These are phyloP conservation scores for Andrena haemorrhoa DNA, from an alignment of 2,888 invertebrate genomes.

Conservation along the genomic window DNA sequence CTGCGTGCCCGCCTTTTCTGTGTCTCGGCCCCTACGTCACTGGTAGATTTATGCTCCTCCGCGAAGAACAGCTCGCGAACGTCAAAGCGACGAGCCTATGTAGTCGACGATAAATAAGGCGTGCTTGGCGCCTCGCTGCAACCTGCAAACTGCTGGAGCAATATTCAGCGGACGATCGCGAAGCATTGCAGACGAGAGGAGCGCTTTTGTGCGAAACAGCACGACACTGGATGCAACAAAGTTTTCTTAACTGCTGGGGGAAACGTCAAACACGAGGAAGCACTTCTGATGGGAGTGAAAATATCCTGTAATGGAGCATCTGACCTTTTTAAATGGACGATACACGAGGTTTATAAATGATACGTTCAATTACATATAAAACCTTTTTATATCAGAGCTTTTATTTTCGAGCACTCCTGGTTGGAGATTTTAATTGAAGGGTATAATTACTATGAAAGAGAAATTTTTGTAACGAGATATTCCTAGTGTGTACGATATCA, in stretches of 20 bases:
- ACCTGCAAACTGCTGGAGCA: constrained; percentile 4
- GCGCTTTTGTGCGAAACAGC: not conserved
- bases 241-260: not conserved
- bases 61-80: constrained; percentile 8
- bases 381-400: too few relatives aligned
- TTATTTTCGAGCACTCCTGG: too few relatives aligned
- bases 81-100: constrained; percentile 23
- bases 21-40: constrained; percentile 22
- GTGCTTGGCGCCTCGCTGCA: constrained; percentile 6
- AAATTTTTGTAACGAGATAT: too few relatives aligned
- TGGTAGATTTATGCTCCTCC: constrained; percentile 34
- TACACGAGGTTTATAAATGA: too few relatives aligned
- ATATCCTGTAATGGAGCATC: constrained; percentile 5
- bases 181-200: not conserved
- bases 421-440: too few relatives aligned
- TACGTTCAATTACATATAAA: too few relatives aligned
- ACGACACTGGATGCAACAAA: not conserved
- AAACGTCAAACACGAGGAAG: not conserved
- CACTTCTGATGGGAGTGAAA: not conserved
- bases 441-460: too few relatives aligned
- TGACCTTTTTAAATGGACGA: not conserved
- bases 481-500: too few relatives aligned
- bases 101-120: constrained; percentile 30
- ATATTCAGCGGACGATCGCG: constrained; percentile 16
- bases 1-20: constrained; percentile 31